Evolutionary conservation across 2,797 vertebrate genomes (phyloP), one percentile per base, ranked within the genome.

Genomic region (Brotula barbata): DNA sequence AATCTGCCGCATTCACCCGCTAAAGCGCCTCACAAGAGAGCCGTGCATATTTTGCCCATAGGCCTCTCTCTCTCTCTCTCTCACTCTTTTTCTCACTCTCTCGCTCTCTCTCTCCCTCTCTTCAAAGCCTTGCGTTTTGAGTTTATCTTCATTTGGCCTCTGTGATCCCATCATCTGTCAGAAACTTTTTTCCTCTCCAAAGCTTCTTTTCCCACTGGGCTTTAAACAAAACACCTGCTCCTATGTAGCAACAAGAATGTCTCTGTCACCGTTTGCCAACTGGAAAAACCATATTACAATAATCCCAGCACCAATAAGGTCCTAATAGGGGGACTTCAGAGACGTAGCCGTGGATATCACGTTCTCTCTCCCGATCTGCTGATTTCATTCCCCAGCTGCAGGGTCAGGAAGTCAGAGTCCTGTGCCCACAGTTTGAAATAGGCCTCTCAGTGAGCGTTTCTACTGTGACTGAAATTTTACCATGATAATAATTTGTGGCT

Each of bases 401-500:
- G 37, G 51, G 50, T 61, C 68, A 49, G 74, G 63, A 66, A 68
- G 51, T 55, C 68, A 62, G 23, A 49, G 61, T 62, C n/a, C 22
- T 21, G 39, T 25, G 5, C 21, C 70, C 70, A 68, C 55, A 72
- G 53, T 68, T 43, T 63, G 63, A 76, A 64, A 50, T 48, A 28
- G 42, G 58, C 61, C 45, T 68, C 33, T 49, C 48, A 17, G 20
- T 55, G 57, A 22, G 19, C 39, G n/a, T 59, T 45, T 68, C 72
- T 68, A 42, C 69, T 77, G 76, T 71, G 71, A 84, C 57, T 70
- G 64, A 25, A 74, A 59, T 77, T 81, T 78, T 52, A 61, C 65
- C 53, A 70, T 80, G 80, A 89, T 83, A 83, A 87, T 86, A 78
- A 89, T 87, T 83, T 90, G 87, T 81, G 87, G 85, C 76, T 85